Conservation (phyloP, 2,888 invertebrate genomes). For the Rotaria sp. region DNA sequence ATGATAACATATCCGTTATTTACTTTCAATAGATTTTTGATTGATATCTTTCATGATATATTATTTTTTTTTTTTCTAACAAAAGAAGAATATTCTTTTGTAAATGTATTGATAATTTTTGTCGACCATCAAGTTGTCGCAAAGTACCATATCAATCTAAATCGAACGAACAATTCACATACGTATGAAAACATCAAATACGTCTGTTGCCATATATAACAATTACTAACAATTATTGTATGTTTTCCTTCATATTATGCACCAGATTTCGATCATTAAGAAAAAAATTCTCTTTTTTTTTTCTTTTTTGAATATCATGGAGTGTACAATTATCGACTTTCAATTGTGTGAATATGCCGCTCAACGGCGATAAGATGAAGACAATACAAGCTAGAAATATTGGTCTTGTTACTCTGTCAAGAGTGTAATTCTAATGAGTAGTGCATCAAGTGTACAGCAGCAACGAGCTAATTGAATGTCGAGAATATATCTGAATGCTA, state of each 20-base stretch:
- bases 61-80: no score
- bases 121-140: neutral
- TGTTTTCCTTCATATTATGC: neutral
- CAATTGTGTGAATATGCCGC: neutral
- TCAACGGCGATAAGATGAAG: neutral
- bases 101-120: neutral
- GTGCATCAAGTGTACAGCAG: neutral
- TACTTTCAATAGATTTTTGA: no score
- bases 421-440: neutral
- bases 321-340: neutral
- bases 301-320: neutral
- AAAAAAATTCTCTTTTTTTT: neutral
- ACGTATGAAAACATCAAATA: neutral
- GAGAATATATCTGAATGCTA: neutral
- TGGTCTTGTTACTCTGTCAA: neutral
- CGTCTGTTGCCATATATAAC: neutral
- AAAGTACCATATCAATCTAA: neutral
- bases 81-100: neutral
- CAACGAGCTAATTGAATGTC: slow-evolving; percentile 12
- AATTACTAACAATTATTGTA: neutral
- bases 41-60: no score
- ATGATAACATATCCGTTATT: no score
- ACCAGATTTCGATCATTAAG: neutral
- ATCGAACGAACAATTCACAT: neutral
- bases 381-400: neutral